phyloP scores from a whole-genome alignment of 1,140 invertebrate genomes.

The Polypedilum pembai region DNA sequence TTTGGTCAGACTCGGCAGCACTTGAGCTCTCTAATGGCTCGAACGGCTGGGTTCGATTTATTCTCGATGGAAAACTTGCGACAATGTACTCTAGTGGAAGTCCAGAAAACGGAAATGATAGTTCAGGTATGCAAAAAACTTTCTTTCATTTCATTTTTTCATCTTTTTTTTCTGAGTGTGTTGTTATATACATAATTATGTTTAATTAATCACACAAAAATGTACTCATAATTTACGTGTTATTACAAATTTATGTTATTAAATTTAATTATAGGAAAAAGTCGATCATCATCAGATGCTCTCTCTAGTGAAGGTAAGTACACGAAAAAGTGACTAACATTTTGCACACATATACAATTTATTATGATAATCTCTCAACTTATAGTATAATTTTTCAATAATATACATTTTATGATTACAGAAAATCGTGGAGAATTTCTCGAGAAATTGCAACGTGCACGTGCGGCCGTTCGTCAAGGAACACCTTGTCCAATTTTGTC shows the following conservation, averaged over 20 bases:
- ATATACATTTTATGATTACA: conserved; percentile 45
- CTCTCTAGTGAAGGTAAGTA: conserved; percentile 45
- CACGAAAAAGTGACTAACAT: background rate
- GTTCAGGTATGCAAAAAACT: conserved; percentile 61
- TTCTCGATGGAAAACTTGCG: conserved; percentile 91
- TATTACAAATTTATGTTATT: background rate
- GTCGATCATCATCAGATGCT: conserved; percentile 44
- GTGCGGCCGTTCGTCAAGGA: conserved; percentile 76
- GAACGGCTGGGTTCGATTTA: conserved; percentile 98
- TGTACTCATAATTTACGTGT: background rate
- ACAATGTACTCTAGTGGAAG: conserved; percentile 98
- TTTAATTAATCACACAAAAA: background rate
- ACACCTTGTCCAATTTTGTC: conserved; percentile 77
- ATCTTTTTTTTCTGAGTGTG: no score
- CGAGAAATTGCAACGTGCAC: conserved; percentile 85
- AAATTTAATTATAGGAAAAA: conserved; percentile 41
- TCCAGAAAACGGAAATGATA: conserved; percentile 94
- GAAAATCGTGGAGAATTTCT: conserved; percentile 94
- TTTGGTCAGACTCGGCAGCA: conserved; percentile 93
- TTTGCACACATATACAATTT: background rate
- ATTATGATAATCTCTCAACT: background rate
- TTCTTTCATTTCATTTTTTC: no score
- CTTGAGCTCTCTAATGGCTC: conserved; percentile 96
- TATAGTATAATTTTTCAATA: background rate
- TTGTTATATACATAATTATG: no score